Evolutionary conservation across 2,797 vertebrate genomes (phyloP).

Genomic region (Sternarchorhynchus goeldii): DNA sequence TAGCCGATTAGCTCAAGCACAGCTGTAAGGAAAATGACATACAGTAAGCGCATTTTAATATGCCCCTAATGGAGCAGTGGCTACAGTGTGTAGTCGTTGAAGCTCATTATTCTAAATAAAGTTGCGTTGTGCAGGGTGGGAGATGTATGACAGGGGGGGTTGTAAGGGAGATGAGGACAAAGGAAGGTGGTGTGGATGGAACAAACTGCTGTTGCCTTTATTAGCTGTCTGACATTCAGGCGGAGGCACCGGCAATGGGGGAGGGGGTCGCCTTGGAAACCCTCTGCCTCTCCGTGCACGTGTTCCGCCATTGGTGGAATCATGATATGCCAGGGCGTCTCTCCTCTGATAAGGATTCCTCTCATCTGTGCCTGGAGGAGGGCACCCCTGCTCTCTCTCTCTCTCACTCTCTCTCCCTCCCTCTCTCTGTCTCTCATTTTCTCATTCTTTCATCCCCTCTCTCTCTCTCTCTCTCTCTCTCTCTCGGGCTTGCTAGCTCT

Average conservation of each 20-base stretch:
- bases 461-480: constrained; percentile 30
- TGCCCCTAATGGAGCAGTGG: constrained; percentile 9
- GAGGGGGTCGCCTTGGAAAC: constrained; percentile 73
- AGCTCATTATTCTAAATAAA: constrained; percentile 28
- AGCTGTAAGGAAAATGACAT: constrained; percentile 10
- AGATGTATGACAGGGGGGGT: constrained; percentile 6
- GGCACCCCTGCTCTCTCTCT: constrained; percentile 43
- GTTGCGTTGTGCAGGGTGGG: neutral
- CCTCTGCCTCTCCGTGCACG: constrained; percentile 60
- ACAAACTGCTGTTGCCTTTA: constrained; percentile 51
- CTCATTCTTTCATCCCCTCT: constrained; percentile 26
- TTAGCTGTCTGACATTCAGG: constrained; percentile 72
- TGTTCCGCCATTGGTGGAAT: constrained; percentile 66
- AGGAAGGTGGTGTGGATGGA: constrained; percentile 34
- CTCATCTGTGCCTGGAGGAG: constrained; percentile 60
- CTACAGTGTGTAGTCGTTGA: constrained; percentile 11
- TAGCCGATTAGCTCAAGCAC: constrained; percentile 11
- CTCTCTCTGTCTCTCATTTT: constrained; percentile 10
- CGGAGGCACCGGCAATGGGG: constrained; percentile 43
- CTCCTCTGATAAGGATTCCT: constrained; percentile 60
- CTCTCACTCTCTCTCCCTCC: constrained; percentile 56
- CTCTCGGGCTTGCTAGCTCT: constrained; percentile 13
- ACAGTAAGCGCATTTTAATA: neutral
- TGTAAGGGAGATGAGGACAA: constrained; percentile 20
- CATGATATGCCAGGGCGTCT: constrained; percentile 45